Evolutionary conservation across 2,797 vertebrate genomes (phyloP).

Genomic region (Hypotaenidia philippensis): DNA sequence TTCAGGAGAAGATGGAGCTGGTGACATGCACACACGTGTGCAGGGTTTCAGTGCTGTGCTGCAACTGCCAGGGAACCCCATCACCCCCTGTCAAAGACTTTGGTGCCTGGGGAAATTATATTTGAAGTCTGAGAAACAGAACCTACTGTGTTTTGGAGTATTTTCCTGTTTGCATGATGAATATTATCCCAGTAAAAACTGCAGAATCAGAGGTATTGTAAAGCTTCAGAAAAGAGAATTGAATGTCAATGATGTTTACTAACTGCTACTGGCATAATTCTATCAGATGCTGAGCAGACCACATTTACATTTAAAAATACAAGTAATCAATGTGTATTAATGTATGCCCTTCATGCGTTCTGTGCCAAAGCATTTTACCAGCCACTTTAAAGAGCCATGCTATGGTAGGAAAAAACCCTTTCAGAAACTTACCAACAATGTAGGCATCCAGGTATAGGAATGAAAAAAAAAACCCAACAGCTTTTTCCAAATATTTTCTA

Average conservation of each 20-base stretch:
- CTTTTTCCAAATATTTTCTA: neutral
- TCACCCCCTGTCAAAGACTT: neutral
- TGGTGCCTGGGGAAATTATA: rapidly evolving
- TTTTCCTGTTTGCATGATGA: neutral
- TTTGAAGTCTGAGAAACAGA: neutral
- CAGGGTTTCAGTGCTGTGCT: neutral
- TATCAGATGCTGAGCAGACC: slow-evolving; percentile 46
- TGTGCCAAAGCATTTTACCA: neutral
- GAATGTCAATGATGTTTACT: slow-evolving; percentile 4
- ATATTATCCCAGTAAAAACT: slow-evolving; percentile 1
- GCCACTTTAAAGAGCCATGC: neutral
- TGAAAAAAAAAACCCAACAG: neutral
- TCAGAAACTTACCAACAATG: neutral
- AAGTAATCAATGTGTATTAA: slow-evolving; percentile 53
- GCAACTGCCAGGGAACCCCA: neutral
- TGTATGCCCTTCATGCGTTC: neutral
- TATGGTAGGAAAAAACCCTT: neutral
- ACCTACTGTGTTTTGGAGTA: neutral
- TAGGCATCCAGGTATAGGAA: neutral
- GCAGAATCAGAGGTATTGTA: neutral
- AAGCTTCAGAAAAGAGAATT: neutral
- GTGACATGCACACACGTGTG: rapidly evolving
- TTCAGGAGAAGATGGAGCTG: neutral
- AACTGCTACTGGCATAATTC: slow-evolving; percentile 31
- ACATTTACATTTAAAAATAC: slow-evolving; percentile 45